phyloP scores from a whole-genome alignment of 2,888 invertebrate genomes.

The Drosophila tanythrix region DNA sequence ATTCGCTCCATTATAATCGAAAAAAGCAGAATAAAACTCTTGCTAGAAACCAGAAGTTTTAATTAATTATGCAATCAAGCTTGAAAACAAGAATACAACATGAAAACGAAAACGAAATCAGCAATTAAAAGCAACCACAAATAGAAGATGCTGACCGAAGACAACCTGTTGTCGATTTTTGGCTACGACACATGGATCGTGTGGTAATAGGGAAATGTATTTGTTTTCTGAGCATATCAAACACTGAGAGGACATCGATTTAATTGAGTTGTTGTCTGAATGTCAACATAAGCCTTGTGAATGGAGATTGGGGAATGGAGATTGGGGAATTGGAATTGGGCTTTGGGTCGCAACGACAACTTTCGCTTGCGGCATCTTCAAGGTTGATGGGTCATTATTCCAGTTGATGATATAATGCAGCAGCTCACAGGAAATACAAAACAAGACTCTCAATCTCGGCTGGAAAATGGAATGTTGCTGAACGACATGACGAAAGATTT shows the following conservation, averaged over 20 bases:
- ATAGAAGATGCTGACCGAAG: conserved; percentile 12
- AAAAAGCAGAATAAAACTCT: background rate
- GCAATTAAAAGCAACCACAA: conserved; percentile 1
- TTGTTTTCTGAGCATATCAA: conserved; percentile 2
- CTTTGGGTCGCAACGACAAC: conserved; percentile 13
- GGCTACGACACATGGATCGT: background rate
- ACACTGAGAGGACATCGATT: conserved; percentile 14
- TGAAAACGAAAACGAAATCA: conserved; percentile 44
- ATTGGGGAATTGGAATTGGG: background rate
- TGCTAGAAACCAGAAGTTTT: background rate
- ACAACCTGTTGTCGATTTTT: conserved; percentile 39
- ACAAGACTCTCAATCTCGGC: background rate
- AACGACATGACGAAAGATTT: conserved; percentile 32
- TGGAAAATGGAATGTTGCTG: conserved; percentile 24
- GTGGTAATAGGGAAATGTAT: background rate
- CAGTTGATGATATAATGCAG: conserved; percentile 26
- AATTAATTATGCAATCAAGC: conserved; percentile 52
- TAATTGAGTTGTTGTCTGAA: conserved; percentile 10
- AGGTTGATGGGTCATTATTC: conserved; percentile 30
- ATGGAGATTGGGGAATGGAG: background rate
- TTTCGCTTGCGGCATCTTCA: conserved; percentile 39
- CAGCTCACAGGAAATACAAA: conserved; percentile 16
- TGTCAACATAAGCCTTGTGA: background rate
- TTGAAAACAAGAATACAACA: conserved; percentile 26
- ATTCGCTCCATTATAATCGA: background rate